Percentiles rank a stretch among this genome's conserved stretches.
Conservation (phyloP, 1,140 invertebrate genomes). For the Drosophila hydei region DNA sequence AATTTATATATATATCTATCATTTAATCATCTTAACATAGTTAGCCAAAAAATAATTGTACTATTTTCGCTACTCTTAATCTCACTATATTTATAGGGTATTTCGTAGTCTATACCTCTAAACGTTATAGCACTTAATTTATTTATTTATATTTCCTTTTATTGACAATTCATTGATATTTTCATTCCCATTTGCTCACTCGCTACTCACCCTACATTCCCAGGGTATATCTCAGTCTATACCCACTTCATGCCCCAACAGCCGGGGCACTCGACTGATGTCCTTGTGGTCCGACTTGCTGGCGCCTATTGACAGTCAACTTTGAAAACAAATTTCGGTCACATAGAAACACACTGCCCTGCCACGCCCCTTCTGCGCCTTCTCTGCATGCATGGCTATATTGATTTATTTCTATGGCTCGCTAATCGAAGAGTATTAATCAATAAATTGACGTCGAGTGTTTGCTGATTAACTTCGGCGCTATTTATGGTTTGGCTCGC, state of each 20-base stretch:
- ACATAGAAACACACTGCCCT: not conserved
- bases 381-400: constrained; percentile 5
- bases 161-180: too few species aligned
- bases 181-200: too few species aligned
- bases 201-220: too few species aligned
- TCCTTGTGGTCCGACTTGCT: constrained; percentile 8
- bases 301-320: constrained; percentile 33
- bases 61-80: too few species aligned
- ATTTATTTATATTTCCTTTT: too few species aligned
- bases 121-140: too few species aligned
- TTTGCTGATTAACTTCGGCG: constrained; percentile 68
- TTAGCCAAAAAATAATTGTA: too few species aligned
- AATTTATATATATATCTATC: too few species aligned
- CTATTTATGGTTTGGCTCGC: constrained; percentile 57
- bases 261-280: not conserved
- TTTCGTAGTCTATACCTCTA: too few species aligned
- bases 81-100: too few species aligned
- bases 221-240: not conserved
- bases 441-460: constrained; percentile 71
- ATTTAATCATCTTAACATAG: too few species aligned
- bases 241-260: not conserved
- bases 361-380: not conserved
- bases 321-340: constrained; percentile 38
- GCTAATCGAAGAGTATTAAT: constrained; percentile 74
- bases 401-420: constrained; percentile 47